Base-by-base conservation (phyloP, 2,888 invertebrate genomes). In the Drosophila aldrichi region DNA sequence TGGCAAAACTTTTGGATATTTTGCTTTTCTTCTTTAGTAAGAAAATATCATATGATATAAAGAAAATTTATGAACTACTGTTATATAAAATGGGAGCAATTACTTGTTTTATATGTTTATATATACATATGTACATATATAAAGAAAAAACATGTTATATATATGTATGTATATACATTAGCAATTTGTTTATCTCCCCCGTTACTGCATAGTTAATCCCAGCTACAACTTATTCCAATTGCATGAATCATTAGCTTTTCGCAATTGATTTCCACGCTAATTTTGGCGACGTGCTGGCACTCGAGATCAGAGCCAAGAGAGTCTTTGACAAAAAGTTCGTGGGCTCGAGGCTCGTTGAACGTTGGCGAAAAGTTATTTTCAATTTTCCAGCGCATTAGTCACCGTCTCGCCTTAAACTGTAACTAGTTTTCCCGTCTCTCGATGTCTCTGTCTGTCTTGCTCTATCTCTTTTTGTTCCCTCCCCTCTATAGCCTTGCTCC, bases 371-470 rank as follows among this genome's bases (percentile, higher is more conserved):
- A 77, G 51, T 48, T 67, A 82, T 88, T 84, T 84, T 79, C 82
- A 88, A 88, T 84, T 84, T 84, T 84, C 85, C 84, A 74, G 76
- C 68, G 85, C 76, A 88, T 84, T 84, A 84, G 84, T 84, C 84
- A 84, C 74, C 88, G 81, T 59, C 60, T 52, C 51, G 81, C 68
- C 82, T 76, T 75, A 82, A 84, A 88, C 64, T 82, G 69, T 84
- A 84, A 88, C 84, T 84, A 88, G 84, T 88, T 84, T 84, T 80
- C 48, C 49, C 29, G 46, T 48, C 25, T 48, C 29, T 48, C 40
- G 16, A n/a, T n/a, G 40, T 40, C 22, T 18, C 18, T 10, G 6
- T 32, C 10, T 18, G 6, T 32, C n/a, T 18, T 29, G 34, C 9
- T 1, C 25, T 25, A 3, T 32, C 18, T 18, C 34, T 34, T 7